phyloP scores from a whole-genome alignment of 2,888 invertebrate species.

The Phyllotreta striolata region DNA sequence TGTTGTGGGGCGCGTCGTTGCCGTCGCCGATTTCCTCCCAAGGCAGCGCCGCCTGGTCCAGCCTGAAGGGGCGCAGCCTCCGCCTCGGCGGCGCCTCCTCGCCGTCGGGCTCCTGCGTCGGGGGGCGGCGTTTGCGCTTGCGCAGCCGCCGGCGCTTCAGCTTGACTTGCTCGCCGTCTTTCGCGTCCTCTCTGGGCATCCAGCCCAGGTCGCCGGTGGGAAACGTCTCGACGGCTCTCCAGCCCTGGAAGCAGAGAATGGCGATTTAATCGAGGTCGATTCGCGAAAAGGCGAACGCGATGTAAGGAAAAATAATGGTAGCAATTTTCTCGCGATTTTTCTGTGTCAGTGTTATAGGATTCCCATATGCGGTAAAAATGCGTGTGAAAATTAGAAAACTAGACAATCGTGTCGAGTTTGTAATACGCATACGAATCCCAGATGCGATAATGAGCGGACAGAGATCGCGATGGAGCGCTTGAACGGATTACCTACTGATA shows the following conservation, averaged over 20 bases:
- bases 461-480: slow-evolving; percentile 14
- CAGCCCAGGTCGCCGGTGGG: slow-evolving; percentile 50
- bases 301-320: slow-evolving; percentile 14
- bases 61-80: slow-evolving; percentile 53
- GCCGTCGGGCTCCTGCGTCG: slow-evolving; percentile 12
- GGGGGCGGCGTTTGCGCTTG: slow-evolving; percentile 64
- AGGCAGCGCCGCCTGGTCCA: slow-evolving; percentile 49
- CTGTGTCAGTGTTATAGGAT: slow-evolving; percentile 33
- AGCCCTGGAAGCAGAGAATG: slow-evolving; percentile 65
- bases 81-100: slow-evolving; percentile 42
- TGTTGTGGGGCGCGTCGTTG: slow-evolving; percentile 45
- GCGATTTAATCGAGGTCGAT: too few relatives aligned
- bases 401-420: slow-evolving; percentile 22
- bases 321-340: slow-evolving; percentile 19
- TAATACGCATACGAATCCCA: slow-evolving; percentile 21
- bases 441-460: slow-evolving; percentile 19
- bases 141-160: slow-evolving; percentile 63
- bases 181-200: slow-evolving; percentile 53
- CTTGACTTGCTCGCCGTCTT: slow-evolving; percentile 35
- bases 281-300: not conserved
- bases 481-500: slow-evolving; percentile 5
- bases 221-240: slow-evolving; percentile 62
- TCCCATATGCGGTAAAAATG: slow-evolving; percentile 18
- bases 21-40: slow-evolving; percentile 55
- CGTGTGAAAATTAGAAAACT: slow-evolving; percentile 32